Percentiles rank a stretch among this genome's conserved stretches.
phyloP scores from a whole-genome alignment of 1,140 invertebrate species.

The Drosophila teissieri region DNA sequence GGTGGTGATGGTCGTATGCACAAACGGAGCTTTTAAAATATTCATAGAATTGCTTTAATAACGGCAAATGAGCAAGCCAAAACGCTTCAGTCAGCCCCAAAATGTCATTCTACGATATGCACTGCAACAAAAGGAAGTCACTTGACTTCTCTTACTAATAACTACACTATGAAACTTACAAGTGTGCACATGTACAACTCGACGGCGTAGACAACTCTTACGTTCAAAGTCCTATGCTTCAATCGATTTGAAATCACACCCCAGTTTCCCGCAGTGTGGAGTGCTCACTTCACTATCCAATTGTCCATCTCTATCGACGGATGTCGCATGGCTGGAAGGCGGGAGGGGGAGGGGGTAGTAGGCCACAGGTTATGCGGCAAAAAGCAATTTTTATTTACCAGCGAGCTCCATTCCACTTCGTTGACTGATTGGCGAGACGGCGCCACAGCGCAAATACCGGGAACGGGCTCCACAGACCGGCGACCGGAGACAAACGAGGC shows the following conservation, averaged over 20 bases:
- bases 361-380: slow-evolving; percentile 72
- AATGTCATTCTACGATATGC: slow-evolving; percentile 17
- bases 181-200: too few relatives aligned
- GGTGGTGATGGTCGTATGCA: not conserved
- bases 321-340: slow-evolving; percentile 2
- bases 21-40: slow-evolving; percentile 76
- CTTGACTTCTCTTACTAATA: too few relatives aligned
- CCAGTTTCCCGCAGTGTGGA: not conserved
- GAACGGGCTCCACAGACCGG: slow-evolving; percentile 16
- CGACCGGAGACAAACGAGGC: slow-evolving; percentile 45
- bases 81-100: slow-evolving; percentile 28
- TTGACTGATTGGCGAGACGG: slow-evolving; percentile 75
- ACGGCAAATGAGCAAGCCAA: slow-evolving; percentile 69
- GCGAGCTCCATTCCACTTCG: not conserved
- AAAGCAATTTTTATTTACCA: slow-evolving; percentile 77
- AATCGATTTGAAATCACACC: too few relatives aligned
- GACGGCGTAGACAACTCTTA: too few relatives aligned
- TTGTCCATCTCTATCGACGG: slow-evolving; percentile 57
- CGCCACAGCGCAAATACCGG: slow-evolving; percentile 51
- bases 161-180: too few relatives aligned
- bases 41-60: slow-evolving; percentile 82
- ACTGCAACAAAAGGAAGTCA: not conserved
- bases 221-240: too few relatives aligned
- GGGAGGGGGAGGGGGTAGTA: not conserved
- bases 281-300: slow-evolving; percentile 53